Conservation (phyloP, 2,113 vertebrate genomes). For the Cottus gobio region DNA sequence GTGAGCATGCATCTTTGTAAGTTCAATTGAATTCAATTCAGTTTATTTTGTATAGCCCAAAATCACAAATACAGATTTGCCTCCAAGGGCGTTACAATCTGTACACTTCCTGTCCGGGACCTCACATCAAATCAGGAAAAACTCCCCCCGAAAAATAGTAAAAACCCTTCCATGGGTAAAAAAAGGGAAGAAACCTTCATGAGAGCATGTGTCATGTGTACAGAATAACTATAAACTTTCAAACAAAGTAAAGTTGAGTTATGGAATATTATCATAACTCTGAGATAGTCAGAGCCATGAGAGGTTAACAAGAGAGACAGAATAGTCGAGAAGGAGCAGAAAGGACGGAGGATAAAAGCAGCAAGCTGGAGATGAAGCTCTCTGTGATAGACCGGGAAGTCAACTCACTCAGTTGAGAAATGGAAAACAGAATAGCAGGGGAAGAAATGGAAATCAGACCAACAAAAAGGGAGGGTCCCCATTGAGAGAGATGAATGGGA, state of each 20-base stretch:
- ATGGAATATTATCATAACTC: background rate
- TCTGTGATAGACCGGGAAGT: conserved; percentile 55
- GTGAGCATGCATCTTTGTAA: background rate
- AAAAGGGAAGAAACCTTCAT: no score
- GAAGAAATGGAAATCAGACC: conserved; percentile 38
- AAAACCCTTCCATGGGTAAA: no score
- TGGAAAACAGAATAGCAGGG: conserved; percentile 15
- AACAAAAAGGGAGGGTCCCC: conserved; percentile 14
- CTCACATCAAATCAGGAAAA: no score
- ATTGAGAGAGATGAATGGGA: background rate
- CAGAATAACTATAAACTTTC: background rate
- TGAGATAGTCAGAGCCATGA: conserved; percentile 17
- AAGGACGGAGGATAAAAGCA: conserved; percentile 55
- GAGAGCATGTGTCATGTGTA: no score
- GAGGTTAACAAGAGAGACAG: conserved; percentile 19
- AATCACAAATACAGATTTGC: no score
- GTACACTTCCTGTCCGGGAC: no score
- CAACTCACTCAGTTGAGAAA: conserved; percentile 48
- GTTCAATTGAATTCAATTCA: no score
- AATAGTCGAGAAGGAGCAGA: conserved; percentile 36
- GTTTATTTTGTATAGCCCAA: no score
- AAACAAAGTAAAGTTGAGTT: conserved; percentile 10
- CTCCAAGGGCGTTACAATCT: no score
- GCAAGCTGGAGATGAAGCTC: conserved; percentile 44
- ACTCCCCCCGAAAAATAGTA: no score